Percentiles rank a stretch among this genome's conserved stretches.
phyloP scores from a whole-genome alignment of 2,888 invertebrate genomes.

The Gasteruption jaculator region DNA sequence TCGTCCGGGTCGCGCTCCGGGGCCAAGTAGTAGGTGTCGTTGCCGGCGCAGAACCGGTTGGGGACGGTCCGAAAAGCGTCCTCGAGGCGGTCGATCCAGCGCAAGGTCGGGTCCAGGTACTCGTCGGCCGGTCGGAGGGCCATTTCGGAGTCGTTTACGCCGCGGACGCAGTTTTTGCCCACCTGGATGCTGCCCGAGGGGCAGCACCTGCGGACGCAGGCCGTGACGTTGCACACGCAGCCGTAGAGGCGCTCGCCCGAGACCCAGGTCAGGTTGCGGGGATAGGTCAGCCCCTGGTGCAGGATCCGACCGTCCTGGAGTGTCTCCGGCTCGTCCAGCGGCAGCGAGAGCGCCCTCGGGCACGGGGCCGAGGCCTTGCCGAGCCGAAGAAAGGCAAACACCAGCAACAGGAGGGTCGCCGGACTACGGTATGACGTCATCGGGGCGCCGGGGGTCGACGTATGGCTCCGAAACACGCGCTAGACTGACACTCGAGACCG shows the following conservation, averaged over 20 bases:
- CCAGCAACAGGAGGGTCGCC: not conserved
- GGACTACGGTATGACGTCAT: slow-evolving; percentile 2
- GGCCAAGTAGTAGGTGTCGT: slow-evolving; percentile 19
- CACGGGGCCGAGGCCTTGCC: not conserved
- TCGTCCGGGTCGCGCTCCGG: slow-evolving; percentile 19
- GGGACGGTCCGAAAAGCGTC: slow-evolving; percentile 18
- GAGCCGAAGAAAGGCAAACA: not conserved
- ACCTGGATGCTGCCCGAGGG: slow-evolving; percentile 18
- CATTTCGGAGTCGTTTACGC: slow-evolving; percentile 1
- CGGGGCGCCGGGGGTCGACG: too few species aligned
- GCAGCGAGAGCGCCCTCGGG: slow-evolving; percentile 4
- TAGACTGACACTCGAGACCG: too few species aligned
- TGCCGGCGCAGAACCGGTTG: slow-evolving; percentile 13
- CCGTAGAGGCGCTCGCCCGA: slow-evolving; percentile 12
- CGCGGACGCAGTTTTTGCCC: slow-evolving; percentile 9
- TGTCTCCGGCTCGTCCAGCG: slow-evolving; percentile 10
- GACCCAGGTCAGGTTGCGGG: slow-evolving; percentile 14
- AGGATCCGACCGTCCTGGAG: slow-evolving; percentile 11
- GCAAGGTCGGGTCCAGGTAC: slow-evolving; percentile 18
- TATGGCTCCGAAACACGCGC: too few species aligned
- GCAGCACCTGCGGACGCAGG: slow-evolving; percentile 28
- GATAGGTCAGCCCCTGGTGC: slow-evolving; percentile 9
- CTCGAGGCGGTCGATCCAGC: slow-evolving; percentile 11
- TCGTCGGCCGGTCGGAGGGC: slow-evolving; percentile 12
- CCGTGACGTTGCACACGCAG: slow-evolving; percentile 17